Evolutionary conservation across 2,113 vertebrate species (phyloP).

Genomic region (Rhizomys pruinosus): DNA sequence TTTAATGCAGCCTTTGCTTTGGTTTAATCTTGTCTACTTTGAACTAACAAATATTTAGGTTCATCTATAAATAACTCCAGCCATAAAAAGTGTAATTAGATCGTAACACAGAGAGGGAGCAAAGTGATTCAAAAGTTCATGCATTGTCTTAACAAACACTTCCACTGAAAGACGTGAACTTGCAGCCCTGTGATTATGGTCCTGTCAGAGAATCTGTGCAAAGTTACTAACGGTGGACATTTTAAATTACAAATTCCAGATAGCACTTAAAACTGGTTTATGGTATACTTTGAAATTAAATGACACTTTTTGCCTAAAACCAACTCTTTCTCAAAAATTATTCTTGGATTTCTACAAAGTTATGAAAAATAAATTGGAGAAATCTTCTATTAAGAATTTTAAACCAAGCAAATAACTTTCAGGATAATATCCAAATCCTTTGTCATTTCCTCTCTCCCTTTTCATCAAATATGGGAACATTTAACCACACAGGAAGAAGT

Average conservation of each 20-base stretch:
- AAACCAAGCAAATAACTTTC: slow-evolving; percentile 61
- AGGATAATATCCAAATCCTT: slow-evolving; percentile 74
- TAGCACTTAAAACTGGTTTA: slow-evolving; percentile 12
- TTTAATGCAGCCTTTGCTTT: background rate
- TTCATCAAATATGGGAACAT: slow-evolving; percentile 79
- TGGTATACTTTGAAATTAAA: slow-evolving; percentile 53
- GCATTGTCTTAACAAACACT: background rate
- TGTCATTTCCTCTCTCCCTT: slow-evolving; percentile 77
- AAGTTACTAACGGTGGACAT: background rate
- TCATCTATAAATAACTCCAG: slow-evolving; percentile 38
- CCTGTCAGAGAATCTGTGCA: background rate
- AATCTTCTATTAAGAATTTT: slow-evolving; percentile 73
- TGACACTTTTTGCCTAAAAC: slow-evolving; percentile 1
- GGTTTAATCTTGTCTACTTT: background rate
- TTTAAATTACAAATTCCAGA: slow-evolving; percentile 21
- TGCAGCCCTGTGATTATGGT: background rate
- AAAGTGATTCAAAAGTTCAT: background rate
- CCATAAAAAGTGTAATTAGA: background rate
- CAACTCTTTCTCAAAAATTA: slow-evolving; percentile 12
- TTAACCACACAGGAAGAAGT: slow-evolving; percentile 84
- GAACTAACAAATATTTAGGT: slow-evolving; percentile 52
- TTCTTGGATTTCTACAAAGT: slow-evolving; percentile 61
- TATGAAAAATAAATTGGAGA: slow-evolving; percentile 65
- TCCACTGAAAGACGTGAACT: accelerated
- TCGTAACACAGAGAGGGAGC: accelerated